These are phyloP conservation scores for Linnaemya tessellans DNA, from an alignment of 2,888 invertebrate genomes.

Conservation along the genomic window DNA sequence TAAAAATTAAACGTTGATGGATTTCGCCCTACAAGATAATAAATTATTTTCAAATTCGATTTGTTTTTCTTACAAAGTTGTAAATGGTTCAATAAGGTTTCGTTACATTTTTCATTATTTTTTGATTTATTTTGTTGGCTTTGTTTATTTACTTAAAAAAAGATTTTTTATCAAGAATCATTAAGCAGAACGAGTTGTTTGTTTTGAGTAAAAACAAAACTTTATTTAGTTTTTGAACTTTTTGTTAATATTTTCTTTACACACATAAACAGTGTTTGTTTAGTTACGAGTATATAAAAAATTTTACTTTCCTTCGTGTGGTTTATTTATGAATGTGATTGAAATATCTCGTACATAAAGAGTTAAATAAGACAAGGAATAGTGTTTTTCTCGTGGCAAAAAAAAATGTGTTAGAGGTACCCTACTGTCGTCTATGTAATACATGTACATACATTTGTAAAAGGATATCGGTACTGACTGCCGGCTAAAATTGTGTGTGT, in stretches of 20 bases:
- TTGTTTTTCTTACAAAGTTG: not conserved
- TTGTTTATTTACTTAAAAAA: not conserved
- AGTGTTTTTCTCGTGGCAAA: constrained; percentile 14
- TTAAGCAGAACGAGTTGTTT: constrained; percentile 68
- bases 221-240: constrained; percentile 66
- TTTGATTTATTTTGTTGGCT: constrained; percentile 26
- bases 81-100: constrained; percentile 7
- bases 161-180: constrained; percentile 59
- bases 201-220: constrained; percentile 36
- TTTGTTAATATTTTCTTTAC: constrained; percentile 27
- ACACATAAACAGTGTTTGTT: not conserved
- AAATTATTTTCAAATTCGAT: not conserved
- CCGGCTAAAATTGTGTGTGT: too few species aligned
- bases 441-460: too few species aligned
- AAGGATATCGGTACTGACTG: too few species aligned
- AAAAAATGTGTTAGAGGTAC: not conserved
- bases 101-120: constrained; percentile 7
- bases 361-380: not conserved
- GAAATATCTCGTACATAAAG: constrained; percentile 23
- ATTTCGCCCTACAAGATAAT: not conserved
- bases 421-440: too few species aligned
- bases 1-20: not conserved
- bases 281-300: constrained; percentile 14
- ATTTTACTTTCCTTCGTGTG: constrained; percentile 67
- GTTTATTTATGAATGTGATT: constrained; percentile 29